These are phyloP conservation scores for Hyaena hyaena DNA, from an alignment of 2,113 vertebrate genomes.

Conservation along the genomic window DNA sequence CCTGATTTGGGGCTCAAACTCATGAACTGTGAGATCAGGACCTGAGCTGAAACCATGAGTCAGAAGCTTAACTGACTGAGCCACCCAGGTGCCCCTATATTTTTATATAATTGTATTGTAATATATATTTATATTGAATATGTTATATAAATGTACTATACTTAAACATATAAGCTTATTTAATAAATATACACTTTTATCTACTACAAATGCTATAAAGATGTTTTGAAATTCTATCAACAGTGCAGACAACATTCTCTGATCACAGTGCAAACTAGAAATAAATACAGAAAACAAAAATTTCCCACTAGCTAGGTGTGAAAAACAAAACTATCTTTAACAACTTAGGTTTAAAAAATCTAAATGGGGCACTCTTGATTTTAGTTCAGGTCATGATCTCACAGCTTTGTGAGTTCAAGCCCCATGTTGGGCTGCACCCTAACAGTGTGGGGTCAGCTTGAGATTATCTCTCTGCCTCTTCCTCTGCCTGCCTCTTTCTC, in stretches of 20 bases:
- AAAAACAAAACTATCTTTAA: constrained; percentile 22
- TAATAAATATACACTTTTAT: background rate
- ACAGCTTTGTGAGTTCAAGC: no score
- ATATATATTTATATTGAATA: constrained; percentile 11
- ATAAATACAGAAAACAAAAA: constrained; percentile 11
- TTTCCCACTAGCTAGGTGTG: background rate
- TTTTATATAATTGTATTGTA: background rate
- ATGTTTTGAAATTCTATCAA: background rate
- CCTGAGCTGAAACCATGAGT: no score
- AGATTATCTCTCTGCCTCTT: no score
- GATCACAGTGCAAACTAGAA: background rate
- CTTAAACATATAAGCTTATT: background rate
- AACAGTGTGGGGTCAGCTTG: no score
- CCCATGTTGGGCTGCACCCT: no score
- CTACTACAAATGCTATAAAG: background rate
- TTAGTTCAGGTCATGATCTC: no score
- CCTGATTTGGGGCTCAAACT: no score
- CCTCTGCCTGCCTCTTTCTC: no score
- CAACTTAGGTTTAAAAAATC: background rate
- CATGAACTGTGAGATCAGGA: no score
- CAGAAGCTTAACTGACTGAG: no score
- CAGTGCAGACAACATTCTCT: constrained; percentile 12
- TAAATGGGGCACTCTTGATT: no score
- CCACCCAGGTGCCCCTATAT: background rate
- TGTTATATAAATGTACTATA: background rate